Conservation (phyloP, 2,797 vertebrate genomes). For the Mus spretus region DNA sequence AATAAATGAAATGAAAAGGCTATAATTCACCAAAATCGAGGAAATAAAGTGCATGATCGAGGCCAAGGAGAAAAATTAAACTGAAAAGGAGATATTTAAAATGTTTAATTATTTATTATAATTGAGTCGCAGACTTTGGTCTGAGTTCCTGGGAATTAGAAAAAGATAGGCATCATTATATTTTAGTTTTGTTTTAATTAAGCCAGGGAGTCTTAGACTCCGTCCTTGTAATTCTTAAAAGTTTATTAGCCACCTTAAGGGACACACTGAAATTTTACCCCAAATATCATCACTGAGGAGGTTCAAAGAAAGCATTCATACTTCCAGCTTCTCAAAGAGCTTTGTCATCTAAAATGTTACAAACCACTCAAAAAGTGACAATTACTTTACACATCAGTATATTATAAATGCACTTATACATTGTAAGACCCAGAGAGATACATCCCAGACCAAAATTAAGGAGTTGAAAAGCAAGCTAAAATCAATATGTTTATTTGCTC, state of each 20-base stretch:
- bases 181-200: constrained; percentile 36
- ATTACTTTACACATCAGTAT: neutral
- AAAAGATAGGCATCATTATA: neutral
- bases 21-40: neutral
- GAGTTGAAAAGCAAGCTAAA: neutral
- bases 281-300: neutral
- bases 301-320: neutral
- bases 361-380: neutral
- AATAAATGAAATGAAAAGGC: constrained; percentile 32
- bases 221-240: neutral
- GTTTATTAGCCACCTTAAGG: neutral
- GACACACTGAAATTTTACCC: neutral
- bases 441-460: constrained; percentile 18
- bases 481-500: neutral
- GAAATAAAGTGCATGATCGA: constrained; percentile 3
- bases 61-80: constrained; percentile 22
- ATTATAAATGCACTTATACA: neutral
- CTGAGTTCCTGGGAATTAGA: neutral
- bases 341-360: constrained; percentile 10
- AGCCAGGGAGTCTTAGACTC: neutral
- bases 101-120: neutral
- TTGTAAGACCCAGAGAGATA: neutral
- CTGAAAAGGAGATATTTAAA: neutral
- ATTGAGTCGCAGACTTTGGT: neutral
- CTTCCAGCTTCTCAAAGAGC: constrained; percentile 15